A percentile compares a stretch with the other conserved stretches of the same genome.
phyloP scores from a whole-genome alignment of 2,888 invertebrate genomes.

The Pollenia labialis region DNA sequence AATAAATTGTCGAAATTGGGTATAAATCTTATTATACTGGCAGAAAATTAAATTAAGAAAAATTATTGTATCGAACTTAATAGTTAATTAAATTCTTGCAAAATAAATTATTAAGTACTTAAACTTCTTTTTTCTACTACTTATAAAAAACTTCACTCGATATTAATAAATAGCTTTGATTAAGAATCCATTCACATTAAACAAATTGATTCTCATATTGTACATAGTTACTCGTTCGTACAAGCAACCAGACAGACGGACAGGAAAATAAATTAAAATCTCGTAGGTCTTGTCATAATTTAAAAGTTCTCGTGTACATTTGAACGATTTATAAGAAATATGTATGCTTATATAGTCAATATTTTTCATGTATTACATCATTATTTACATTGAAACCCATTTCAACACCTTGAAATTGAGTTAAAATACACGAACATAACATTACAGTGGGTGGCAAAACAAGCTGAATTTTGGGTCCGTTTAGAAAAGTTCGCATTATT shows the following conservation, averaged over 20 bases:
- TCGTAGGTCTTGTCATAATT: conserved; percentile 27
- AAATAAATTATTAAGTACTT: no score
- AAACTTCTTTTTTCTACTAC: background rate
- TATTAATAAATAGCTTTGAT: conserved; percentile 21
- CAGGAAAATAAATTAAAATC: conserved; percentile 44
- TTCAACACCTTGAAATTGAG: conserved; percentile 55
- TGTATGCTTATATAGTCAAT: conserved; percentile 22
- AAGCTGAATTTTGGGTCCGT: no score
- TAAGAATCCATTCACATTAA: conserved; percentile 6
- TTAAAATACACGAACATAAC: background rate
- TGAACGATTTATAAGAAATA: conserved; percentile 2
- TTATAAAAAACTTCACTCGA: background rate
- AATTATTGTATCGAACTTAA: no score
- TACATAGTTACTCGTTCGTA: no score
- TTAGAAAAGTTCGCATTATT: no score
- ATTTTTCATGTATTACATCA: conserved; percentile 40
- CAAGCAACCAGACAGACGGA: background rate
- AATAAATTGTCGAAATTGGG: no score
- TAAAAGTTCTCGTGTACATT: background rate
- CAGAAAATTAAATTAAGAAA: no score
- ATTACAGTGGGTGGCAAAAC: conserved; percentile 8
- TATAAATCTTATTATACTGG: no score
- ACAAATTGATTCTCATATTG: conserved; percentile 20
- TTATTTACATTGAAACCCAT: conserved; percentile 17
- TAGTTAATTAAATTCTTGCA: no score